A percentile compares a stretch with the other conserved stretches of the same genome.
phyloP scores from a whole-genome alignment of 2,113 vertebrate genomes.

The Caloenas nicobarica region DNA sequence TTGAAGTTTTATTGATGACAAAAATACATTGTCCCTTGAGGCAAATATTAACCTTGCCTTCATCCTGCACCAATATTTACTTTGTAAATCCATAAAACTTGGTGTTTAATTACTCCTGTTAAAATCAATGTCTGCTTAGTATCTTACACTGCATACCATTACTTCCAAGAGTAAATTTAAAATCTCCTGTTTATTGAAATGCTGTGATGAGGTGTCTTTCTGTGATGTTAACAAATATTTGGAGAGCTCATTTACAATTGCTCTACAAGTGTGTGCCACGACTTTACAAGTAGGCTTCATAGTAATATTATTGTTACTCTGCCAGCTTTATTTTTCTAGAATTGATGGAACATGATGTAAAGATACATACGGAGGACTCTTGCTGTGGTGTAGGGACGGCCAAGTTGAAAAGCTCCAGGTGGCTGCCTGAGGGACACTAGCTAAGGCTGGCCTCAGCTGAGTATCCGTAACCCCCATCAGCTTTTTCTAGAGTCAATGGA shows the following conservation, averaged over 20 bases:
- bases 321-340: not conserved
- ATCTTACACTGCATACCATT: not conserved
- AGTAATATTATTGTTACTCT: not conserved
- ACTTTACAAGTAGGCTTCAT: not conserved
- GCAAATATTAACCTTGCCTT: constrained; percentile 23
- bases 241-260: not conserved
- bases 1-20: not conserved
- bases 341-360: not conserved
- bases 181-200: not conserved
- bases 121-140: not conserved
- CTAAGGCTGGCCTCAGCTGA: not conserved
- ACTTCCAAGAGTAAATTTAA: not conserved
- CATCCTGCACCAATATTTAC: constrained; percentile 4
- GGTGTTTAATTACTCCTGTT: not conserved
- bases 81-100: not conserved
- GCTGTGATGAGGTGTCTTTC: not conserved
- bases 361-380: not conserved
- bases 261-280: not conserved
- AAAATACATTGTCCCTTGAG: not conserved
- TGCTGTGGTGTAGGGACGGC: not conserved
- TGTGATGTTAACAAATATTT: not conserved
- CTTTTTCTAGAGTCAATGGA: not conserved
- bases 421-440: not conserved
- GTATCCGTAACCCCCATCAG: not conserved
- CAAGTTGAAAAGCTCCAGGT: not conserved